A percentile compares a stretch with the other conserved stretches of the same genome.
These are phyloP conservation scores for Craseonycteris thonglongyai DNA, from an alignment of 2,113 vertebrate genomes.

Conservation along the genomic window DNA sequence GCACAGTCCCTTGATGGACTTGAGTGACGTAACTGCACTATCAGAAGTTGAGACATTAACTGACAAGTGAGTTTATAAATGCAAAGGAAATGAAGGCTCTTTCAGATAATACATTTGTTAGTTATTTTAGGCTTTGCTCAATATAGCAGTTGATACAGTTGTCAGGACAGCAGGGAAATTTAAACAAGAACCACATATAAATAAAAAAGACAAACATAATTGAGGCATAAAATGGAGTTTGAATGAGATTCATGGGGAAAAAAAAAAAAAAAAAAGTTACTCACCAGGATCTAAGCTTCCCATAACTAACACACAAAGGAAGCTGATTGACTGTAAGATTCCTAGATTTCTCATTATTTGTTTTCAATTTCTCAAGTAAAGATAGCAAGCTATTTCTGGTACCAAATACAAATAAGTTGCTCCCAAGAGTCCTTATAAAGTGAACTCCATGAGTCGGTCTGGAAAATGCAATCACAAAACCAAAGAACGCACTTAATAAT, in stretches of 20 bases:
- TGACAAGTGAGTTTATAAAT: background rate
- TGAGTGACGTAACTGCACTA: background rate
- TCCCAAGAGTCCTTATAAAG: background rate
- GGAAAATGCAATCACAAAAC: background rate
- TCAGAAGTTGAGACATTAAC: background rate
- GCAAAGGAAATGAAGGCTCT: background rate
- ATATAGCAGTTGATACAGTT: background rate
- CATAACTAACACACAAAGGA: background rate
- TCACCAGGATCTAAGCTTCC: background rate
- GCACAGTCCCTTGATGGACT: background rate
- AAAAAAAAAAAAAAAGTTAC: background rate
- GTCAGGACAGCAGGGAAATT: background rate
- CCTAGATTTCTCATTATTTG: background rate
- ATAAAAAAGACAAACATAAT: background rate
- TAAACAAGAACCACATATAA: background rate
- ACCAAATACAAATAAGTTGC: background rate
- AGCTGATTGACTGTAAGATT: background rate
- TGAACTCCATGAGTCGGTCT: background rate
- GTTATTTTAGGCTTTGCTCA: background rate
- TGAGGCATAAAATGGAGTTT: background rate
- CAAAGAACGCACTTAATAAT: background rate
- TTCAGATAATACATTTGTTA: background rate
- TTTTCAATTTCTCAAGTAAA: conserved; percentile 9
- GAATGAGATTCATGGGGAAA: background rate
- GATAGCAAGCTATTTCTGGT: background rate